Evolutionary conservation across 2,888 invertebrate genomes (phyloP).

Genomic region (Caenorhabditis drosophilae): DNA sequence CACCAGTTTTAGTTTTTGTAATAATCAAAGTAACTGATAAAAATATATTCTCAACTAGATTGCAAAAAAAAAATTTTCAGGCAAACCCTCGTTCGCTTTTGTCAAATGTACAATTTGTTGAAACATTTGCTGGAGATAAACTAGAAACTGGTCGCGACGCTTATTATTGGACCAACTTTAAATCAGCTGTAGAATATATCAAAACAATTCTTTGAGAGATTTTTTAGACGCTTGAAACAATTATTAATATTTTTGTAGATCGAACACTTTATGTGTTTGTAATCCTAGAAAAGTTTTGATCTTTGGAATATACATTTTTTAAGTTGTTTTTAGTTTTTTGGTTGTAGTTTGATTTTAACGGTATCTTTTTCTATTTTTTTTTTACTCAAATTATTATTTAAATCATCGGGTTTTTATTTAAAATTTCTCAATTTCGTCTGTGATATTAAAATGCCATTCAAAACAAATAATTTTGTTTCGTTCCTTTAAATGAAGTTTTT

Average conservation of each 20-base stretch:
- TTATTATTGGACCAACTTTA: slow-evolving; percentile 99
- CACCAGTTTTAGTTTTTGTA: slow-evolving; percentile 93
- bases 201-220: slow-evolving; percentile 73
- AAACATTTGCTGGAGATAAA: slow-evolving; percentile 82
- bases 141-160: slow-evolving; percentile 80
- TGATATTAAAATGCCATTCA: not conserved
- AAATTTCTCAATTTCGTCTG: not conserved
- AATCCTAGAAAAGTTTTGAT: too few species aligned
- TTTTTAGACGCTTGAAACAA: slow-evolving; percentile 1
- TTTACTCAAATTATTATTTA: slow-evolving; percentile 6
- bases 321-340: not conserved
- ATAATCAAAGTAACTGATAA: slow-evolving; percentile 75
- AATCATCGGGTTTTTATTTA: not conserved
- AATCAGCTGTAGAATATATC: slow-evolving; percentile 93
- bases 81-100: slow-evolving; percentile 91
- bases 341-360: not conserved
- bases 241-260: not conserved
- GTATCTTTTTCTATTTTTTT: not conserved
- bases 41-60: too few species aligned
- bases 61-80: too few species aligned
- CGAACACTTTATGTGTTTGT: not conserved
- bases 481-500: too few species aligned
- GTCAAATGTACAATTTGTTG: slow-evolving; percentile 93
- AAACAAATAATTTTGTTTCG: not conserved
- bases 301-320: too few species aligned